Percentiles rank a stretch among this genome's conserved stretches.
phyloP scores from a whole-genome alignment of 1,140 invertebrate genomes.

The Papilio glaucus region DNA sequence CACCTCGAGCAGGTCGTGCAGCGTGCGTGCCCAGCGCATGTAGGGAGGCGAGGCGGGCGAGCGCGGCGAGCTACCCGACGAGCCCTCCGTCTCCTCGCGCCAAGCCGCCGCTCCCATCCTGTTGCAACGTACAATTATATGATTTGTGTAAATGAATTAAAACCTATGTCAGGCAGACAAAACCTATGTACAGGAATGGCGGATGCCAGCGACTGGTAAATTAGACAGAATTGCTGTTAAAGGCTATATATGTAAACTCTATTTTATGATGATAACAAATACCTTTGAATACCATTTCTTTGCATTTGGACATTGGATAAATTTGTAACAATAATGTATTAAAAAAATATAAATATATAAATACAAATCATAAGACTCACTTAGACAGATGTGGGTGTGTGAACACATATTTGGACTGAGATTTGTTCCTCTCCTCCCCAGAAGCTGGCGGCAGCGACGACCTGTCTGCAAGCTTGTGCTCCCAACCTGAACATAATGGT shows the following conservation, averaged over 20 bases:
- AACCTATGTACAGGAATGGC: too few relatives aligned
- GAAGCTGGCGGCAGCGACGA: conserved; percentile 82
- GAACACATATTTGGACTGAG: conserved; percentile 80
- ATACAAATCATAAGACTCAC: conserved; percentile 48
- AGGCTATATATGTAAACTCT: too few relatives aligned
- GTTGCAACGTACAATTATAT: neutral
- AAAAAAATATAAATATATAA: neutral
- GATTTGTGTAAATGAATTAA: too few relatives aligned
- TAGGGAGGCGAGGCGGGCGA: conserved; percentile 88
- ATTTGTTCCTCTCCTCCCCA: conserved; percentile 80
- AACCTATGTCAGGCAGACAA: too few relatives aligned
- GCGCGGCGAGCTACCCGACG: conserved; percentile 73
- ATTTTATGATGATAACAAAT: too few relatives aligned
- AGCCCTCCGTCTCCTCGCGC: conserved; percentile 77
- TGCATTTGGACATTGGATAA: too few relatives aligned
- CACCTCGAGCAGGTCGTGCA: conserved; percentile 89
- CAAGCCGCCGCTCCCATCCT: conserved; percentile 66
- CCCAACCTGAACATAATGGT: conserved; percentile 71
- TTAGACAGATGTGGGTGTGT: conserved; percentile 76
- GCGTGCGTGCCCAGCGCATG: conserved; percentile 93
- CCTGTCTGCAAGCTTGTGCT: conserved; percentile 84
- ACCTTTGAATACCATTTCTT: too few relatives aligned
- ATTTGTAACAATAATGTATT: too few relatives aligned
- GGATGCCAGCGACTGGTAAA: too few relatives aligned
- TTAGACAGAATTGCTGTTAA: too few relatives aligned